A percentile compares a stretch with the other conserved stretches of the same genome.
phyloP scores from a whole-genome alignment of 1,140 invertebrate genomes.

The Bombus confusus region DNA sequence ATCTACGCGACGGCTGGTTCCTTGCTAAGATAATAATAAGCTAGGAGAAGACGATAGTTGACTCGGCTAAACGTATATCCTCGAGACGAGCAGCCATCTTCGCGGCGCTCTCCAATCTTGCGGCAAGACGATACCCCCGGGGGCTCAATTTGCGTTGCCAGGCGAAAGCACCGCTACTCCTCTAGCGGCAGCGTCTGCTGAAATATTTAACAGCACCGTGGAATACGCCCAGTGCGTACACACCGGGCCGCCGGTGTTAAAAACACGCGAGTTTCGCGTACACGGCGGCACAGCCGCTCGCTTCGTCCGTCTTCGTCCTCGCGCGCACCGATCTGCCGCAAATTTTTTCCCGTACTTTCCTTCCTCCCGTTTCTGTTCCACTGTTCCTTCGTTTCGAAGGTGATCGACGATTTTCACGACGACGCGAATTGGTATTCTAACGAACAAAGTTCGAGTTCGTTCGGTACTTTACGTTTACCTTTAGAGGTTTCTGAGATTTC shows the following conservation, averaged over 20 bases:
- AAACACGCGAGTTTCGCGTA: background rate
- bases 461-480: no score
- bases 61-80: constrained; percentile 54
- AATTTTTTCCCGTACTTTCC: background rate
- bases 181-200: constrained; percentile 27
- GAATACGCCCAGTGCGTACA: background rate
- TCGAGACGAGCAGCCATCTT: constrained; percentile 59
- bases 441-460: no score
- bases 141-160: constrained; percentile 64
- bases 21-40: constrained; percentile 56
- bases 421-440: background rate
- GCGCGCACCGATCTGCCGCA: background rate
- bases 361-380: background rate
- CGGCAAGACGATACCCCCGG: constrained; percentile 56
- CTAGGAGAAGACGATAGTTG: constrained; percentile 43
- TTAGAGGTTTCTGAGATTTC: no score
- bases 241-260: background rate
- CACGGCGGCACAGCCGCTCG: background rate
- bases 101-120: constrained; percentile 63
- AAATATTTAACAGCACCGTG: constrained; percentile 59
- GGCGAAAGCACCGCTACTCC: constrained; percentile 19
- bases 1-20: constrained; percentile 32
- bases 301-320: background rate
- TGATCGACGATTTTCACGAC: background rate
- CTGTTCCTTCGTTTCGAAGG: no score